Evolutionary conservation across 37 sponge, comb jelly and placozoan species (phyloP).

Genomic region (Crambe crambe): DNA sequence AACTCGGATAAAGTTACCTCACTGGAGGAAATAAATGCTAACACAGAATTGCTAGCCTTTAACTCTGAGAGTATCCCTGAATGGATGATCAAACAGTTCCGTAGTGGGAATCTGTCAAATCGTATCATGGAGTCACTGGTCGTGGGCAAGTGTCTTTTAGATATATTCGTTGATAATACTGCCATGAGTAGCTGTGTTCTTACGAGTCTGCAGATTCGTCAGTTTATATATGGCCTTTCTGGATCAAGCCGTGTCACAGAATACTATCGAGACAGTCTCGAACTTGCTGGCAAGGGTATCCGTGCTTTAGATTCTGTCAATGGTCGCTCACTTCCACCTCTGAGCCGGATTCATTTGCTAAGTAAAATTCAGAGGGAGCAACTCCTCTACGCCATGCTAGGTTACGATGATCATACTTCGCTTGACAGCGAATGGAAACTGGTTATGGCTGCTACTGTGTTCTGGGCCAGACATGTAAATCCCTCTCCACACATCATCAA

Average conservation of each 20-base stretch:
- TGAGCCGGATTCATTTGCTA: neutral
- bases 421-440: slow-evolving; percentile 19
- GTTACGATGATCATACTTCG: neutral
- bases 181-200: neutral
- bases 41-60: neutral
- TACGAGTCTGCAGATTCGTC: slow-evolving; percentile 3
- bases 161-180: neutral
- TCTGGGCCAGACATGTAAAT: slow-evolving; percentile 29
- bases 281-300: slow-evolving; percentile 8
- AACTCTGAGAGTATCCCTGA: slow-evolving; percentile 13
- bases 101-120: slow-evolving; percentile 5
- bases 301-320: neutral
- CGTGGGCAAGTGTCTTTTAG: neutral
- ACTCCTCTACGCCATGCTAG: slow-evolving; percentile 13
- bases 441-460: slow-evolving; percentile 7
- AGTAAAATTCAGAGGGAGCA: neutral
- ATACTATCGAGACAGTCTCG: slow-evolving; percentile 10
- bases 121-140: slow-evolving; percentile 34
- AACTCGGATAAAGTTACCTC: neutral
- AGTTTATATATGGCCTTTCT: slow-evolving; percentile 10
- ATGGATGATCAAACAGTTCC: slow-evolving; percentile 34
- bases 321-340: slow-evolving; percentile 14
- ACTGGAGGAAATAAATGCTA: neutral
- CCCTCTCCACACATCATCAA: slow-evolving; percentile 12
- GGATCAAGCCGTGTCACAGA: slow-evolving; percentile 22